These are phyloP conservation scores for Drosophila cognata DNA, from an alignment of 2,888 invertebrate genomes.

Conservation along the genomic window DNA sequence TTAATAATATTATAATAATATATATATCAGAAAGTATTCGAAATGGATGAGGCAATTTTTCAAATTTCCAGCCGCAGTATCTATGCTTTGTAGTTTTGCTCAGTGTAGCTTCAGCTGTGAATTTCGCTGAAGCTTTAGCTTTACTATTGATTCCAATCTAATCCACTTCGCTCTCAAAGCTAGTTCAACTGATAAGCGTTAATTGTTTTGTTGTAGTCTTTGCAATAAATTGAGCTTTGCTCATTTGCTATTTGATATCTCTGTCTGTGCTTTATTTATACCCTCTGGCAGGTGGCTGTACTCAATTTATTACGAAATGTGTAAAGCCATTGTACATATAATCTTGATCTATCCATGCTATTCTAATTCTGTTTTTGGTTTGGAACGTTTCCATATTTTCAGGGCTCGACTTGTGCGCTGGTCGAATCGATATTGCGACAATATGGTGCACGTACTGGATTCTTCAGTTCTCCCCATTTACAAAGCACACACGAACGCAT, in stretches of 20 bases:
- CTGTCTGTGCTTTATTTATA: constrained; percentile 1
- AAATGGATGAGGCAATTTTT: neutral
- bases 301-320: neutral
- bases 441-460: constrained; percentile 95
- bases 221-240: constrained; percentile 7
- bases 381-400: constrained; percentile 18
- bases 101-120: constrained; percentile 1
- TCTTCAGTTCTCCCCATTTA: constrained; percentile 98
- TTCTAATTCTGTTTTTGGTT: neutral
- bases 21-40: neutral
- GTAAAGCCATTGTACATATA: too few species aligned
- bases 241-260: constrained; percentile 4
- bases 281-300: neutral
- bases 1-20: neutral
- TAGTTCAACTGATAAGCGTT: constrained; percentile 28
- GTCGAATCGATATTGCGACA: constrained; percentile 94
- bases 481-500: constrained; percentile 96
- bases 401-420: constrained; percentile 97
- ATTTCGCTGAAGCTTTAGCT: neutral
- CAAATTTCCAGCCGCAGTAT: neutral
- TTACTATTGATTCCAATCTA: constrained; percentile 1
- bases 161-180: constrained; percentile 11
- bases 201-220: constrained; percentile 8
- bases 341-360: neutral
- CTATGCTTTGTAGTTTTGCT: neutral